A percentile compares a stretch with the other conserved stretches of the same genome.
These are phyloP conservation scores for Choloepus hoffmanni DNA, from an alignment of 2,113 vertebrate genomes.

Conservation along the genomic window DNA sequence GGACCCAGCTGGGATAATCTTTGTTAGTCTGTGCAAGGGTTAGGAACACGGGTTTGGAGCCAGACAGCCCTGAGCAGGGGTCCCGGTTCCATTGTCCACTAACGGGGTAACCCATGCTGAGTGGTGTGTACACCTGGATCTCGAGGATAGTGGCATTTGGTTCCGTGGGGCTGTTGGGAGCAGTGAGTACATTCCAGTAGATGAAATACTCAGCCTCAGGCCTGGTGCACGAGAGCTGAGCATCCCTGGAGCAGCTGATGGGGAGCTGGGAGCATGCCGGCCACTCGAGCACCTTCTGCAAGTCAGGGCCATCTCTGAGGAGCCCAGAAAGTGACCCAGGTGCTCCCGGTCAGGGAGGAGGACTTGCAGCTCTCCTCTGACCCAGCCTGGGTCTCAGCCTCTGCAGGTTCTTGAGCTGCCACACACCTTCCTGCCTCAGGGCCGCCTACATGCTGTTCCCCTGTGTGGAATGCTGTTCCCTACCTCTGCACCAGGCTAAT, in stretches of 20 bases:
- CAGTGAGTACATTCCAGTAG: fast-evolving
- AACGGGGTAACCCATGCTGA: fast-evolving
- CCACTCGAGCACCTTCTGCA: no score
- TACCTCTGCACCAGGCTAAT: neutral
- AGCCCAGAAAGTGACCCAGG: no score
- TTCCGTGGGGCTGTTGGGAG: neutral
- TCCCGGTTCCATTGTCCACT: fast-evolving
- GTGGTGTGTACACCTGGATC: neutral
- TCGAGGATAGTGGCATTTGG: no score
- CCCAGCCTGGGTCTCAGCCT: neutral
- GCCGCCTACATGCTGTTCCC: neutral
- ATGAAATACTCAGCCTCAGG: fast-evolving
- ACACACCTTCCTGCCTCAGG: neutral
- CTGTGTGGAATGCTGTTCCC: neutral
- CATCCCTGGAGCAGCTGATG: no score
- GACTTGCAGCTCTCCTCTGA: neutral
- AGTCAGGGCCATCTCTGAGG: no score
- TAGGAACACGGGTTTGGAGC: fast-evolving
- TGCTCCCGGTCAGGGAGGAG: no score
- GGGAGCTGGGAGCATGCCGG: no score
- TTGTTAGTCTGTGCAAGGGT: fast-evolving
- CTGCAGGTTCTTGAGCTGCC: neutral
- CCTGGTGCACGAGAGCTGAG: fast-evolving
- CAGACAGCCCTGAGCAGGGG: neutral
- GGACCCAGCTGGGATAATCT: fast-evolving